Conservation (phyloP, 1,140 invertebrate genomes). For the Drosophila nigromelanica region DNA sequence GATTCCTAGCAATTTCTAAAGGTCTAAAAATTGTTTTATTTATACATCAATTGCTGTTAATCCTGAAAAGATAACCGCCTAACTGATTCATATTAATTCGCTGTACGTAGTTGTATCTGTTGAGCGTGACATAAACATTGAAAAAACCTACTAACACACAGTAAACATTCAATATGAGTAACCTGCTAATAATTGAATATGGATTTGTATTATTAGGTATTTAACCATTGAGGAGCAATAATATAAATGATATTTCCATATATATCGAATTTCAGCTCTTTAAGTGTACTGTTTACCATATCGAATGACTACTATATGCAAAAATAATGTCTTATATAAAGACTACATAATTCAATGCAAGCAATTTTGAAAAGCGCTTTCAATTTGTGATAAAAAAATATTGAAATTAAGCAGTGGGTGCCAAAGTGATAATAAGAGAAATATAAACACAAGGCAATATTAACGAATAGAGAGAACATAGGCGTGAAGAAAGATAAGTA, state of each 20-base stretch:
- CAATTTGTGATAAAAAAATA: background rate
- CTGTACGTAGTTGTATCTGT: background rate
- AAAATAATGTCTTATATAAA: background rate
- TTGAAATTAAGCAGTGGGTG: background rate
- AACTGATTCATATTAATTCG: background rate
- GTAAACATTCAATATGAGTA: conserved; percentile 7
- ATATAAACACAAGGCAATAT: conserved; percentile 14
- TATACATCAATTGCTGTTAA: background rate
- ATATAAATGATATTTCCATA: background rate
- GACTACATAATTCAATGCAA: conserved; percentile 25
- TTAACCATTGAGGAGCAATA: too few species aligned
- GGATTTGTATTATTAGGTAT: too few species aligned
- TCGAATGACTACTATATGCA: background rate
- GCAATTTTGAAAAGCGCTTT: conserved; percentile 6
- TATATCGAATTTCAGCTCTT: background rate
- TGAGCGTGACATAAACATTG: background rate
- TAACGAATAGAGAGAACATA: conserved; percentile 1
- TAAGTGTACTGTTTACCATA: background rate
- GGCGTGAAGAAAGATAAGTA: background rate
- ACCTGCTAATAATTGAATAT: background rate
- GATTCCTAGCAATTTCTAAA: too few species aligned
- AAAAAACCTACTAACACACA: conserved; percentile 9
- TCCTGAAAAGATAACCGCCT: background rate
- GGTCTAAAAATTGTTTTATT: background rate
- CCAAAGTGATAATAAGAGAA: conserved; percentile 10